phyloP scores from a whole-genome alignment of 2,113 vertebrate genomes.

The Ictidomys tridecemlineatus region DNA sequence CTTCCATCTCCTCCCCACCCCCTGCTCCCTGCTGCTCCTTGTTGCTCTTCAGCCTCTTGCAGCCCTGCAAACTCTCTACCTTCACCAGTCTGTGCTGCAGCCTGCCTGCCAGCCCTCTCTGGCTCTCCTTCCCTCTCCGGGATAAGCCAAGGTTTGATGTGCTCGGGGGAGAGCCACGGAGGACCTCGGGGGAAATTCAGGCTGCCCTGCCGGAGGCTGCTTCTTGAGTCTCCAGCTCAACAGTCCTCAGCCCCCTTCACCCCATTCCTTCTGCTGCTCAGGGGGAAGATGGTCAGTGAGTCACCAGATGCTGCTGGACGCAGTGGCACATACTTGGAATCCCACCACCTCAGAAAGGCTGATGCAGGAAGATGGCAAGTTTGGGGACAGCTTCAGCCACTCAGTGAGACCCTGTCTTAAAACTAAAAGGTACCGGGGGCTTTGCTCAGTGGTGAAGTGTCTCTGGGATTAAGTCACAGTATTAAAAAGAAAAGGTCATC shows the following conservation, averaged over 20 bases:
- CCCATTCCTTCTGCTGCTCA: constrained; percentile 46
- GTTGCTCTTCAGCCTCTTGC: no score
- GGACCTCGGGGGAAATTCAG: neutral
- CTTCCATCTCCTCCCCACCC: neutral
- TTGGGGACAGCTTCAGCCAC: no score
- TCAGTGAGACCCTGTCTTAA: no score
- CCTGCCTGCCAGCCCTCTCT: neutral
- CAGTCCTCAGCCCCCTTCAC: constrained; percentile 13
- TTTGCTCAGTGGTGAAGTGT: no score
- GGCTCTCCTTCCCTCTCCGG: neutral
- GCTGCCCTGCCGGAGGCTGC: neutral
- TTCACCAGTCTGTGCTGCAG: neutral
- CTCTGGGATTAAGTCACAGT: no score
- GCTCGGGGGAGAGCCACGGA: neutral
- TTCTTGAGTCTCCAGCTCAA: constrained; percentile 49
- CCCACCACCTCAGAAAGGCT: no score
- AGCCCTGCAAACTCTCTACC: neutral
- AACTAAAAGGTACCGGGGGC: no score
- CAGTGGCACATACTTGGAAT: no score
- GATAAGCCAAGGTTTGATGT: neutral
- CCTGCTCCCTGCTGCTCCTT: no score
- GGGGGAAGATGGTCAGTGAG: neutral
- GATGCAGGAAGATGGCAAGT: no score
- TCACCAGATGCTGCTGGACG: neutral
- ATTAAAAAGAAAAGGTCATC: no score